These are phyloP conservation scores for Monomorium pharaonis DNA, from an alignment of 1,140 invertebrate genomes.

Conservation along the genomic window DNA sequence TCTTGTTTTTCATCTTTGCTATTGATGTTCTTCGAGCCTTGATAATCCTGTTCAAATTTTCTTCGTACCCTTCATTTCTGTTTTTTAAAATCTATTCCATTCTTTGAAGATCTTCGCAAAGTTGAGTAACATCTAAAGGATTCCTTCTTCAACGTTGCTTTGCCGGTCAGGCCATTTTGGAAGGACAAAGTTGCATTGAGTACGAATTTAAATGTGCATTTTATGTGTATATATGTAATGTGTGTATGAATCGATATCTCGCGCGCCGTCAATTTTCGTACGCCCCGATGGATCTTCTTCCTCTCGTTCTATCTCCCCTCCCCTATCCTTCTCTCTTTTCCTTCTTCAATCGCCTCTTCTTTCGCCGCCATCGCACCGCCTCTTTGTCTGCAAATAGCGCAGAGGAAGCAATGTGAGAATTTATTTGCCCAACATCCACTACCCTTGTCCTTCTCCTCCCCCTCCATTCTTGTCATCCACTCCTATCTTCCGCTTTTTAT, in stretches of 20 bases:
- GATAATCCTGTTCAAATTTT: neutral
- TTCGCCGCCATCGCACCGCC: conserved; percentile 70
- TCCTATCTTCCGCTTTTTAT: conserved; percentile 28
- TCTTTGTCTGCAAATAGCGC: conserved; percentile 77
- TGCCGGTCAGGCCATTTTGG: conserved; percentile 42
- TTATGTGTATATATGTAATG: conserved; percentile 28
- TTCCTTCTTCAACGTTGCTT: conserved; percentile 4
- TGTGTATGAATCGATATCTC: conserved; percentile 53
- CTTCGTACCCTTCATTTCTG: neutral
- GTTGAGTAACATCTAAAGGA: neutral
- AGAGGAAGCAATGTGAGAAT: conserved; percentile 67
- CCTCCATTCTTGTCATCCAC: neutral
- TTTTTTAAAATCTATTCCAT: neutral
- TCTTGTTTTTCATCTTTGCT: neutral
- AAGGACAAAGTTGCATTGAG: conserved; percentile 36
- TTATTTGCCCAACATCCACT: conserved; percentile 64
- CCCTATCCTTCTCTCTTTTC: conserved; percentile 11
- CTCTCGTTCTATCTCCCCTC: conserved; percentile 7
- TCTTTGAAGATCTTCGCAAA: conserved; percentile 18
- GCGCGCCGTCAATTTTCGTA: neutral
- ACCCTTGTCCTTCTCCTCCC: conserved; percentile 1
- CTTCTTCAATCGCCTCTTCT: conserved; percentile 67
- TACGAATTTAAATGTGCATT: conserved; percentile 45
- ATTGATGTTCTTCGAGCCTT: neutral
- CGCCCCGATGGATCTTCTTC: conserved; percentile 5